Evolutionary conservation across 1,140 invertebrate genomes (phyloP), one percentile per base, ranked within the genome.

Genomic region (Camponotus pennsylvanicus): DNA sequence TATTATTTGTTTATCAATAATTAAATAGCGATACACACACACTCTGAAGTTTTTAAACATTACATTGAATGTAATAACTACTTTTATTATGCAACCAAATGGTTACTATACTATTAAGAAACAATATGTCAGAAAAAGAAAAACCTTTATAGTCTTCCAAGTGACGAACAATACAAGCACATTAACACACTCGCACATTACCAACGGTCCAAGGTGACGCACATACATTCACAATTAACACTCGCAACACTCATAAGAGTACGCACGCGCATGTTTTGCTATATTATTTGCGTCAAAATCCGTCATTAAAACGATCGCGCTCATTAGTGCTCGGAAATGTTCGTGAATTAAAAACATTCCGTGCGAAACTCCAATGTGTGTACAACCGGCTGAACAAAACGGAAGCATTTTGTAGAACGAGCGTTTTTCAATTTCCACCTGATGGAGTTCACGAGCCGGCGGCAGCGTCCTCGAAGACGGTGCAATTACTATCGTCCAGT

Each of bases 401-500:
- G 13, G 13, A 37, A 37, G 18, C 55, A 27, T 37, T 37, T 15
- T 40, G 18, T 32, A 1, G 21, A 13, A 37, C 7, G 1, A 77
- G 27, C 18, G 40, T 61, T 57, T 73, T 73, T 83, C 69, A 55
- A 63, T 64, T 45, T 73, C 40, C 69, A 83, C 67, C 67, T 59
- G 55, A 21, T 21, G 52, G 67, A 40, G 34, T 45, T 71, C 69
- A 27, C 27, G 52, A 82, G 9, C 21, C 42, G 63, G 32, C 45
- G n/a, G 45, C 45, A 27, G 13, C 2, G 32, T 37, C 45, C 5
- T 37, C 66, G 66, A 82, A 45, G 64, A 59, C 66, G 61, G 55
- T 45, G 79, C 79, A 83, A 83, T 83, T 83, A 83, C 79, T 73
- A 83, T 63, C 27, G 55, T 18, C 40, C 15, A 8, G 59, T 13